phyloP scores from a whole-genome alignment of 2,113 vertebrate genomes.

The Tiliqua scincoides region DNA sequence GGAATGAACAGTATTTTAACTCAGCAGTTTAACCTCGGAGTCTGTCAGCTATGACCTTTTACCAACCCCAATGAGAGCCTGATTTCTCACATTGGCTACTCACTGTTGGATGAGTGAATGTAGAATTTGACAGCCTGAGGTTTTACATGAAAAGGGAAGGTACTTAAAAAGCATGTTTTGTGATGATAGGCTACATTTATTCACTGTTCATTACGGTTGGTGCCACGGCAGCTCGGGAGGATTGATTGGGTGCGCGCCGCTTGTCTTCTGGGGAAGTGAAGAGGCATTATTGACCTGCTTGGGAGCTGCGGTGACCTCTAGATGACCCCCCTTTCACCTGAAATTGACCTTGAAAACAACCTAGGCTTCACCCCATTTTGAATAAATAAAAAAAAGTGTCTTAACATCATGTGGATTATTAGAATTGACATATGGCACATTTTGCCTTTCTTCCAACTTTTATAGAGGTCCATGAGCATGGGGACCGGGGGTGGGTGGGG shows the following conservation, averaged over 20 bases:
- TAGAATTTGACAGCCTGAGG: constrained; percentile 96
- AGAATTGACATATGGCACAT: constrained; percentile 85
- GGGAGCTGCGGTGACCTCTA: constrained; percentile 89
- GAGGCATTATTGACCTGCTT: constrained; percentile 95
- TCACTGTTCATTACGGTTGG: constrained; percentile 92
- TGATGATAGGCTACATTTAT: constrained; percentile 96
- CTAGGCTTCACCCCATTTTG: constrained; percentile 81
- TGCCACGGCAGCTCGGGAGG: constrained; percentile 81
- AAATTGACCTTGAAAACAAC: constrained; percentile 96
- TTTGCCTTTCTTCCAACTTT: constrained; percentile 77
- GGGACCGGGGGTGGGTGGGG: constrained; percentile 53
- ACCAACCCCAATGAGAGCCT: constrained; percentile 97
- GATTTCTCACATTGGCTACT: constrained; percentile 93
- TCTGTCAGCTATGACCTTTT: constrained; percentile 99
- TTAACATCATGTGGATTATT: constrained; percentile 85
- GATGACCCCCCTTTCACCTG: constrained; percentile 96
- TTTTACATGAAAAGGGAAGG: constrained; percentile 99
- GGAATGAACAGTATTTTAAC: constrained; percentile 99
- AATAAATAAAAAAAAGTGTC: constrained; percentile 84
- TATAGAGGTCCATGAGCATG: constrained; percentile 62
- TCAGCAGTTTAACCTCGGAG: constrained; percentile 98
- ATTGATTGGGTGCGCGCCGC: constrained; percentile 90
- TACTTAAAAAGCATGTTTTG: constrained; percentile 97
- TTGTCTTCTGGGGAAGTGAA: constrained; percentile 83
- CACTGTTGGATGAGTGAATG: constrained; percentile 90